Conservation (phyloP, 2,113 vertebrate genomes). For the Daboia siamensis region DNA sequence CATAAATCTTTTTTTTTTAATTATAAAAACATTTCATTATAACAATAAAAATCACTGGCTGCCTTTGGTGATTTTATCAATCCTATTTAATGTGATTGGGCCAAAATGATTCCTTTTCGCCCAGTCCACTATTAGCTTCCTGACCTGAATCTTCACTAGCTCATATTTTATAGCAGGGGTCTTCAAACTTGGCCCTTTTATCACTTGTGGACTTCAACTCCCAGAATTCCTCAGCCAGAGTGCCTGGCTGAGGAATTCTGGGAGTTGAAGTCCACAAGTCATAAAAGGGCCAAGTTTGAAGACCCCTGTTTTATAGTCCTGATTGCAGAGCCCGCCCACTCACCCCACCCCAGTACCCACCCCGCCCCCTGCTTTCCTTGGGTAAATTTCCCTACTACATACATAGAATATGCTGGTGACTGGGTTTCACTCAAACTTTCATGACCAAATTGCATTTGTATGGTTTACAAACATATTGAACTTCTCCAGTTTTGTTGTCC, state of each 20-base stretch:
- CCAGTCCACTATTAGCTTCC: constrained; percentile 57
- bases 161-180: constrained; percentile 65
- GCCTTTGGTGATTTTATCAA: constrained; percentile 57
- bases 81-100: constrained; percentile 52
- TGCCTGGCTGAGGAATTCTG: too few species aligned
- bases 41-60: constrained; percentile 58
- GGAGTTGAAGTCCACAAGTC: too few species aligned
- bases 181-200: too few species aligned
- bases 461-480: constrained; percentile 6
- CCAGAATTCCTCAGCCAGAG: too few species aligned
- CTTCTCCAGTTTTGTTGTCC: too few species aligned
- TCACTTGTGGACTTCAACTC: too few species aligned
- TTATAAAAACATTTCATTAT: constrained; percentile 43
- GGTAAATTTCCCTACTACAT: constrained; percentile 55
- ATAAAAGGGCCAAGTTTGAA: too few species aligned
- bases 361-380: neutral
- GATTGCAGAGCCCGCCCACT: constrained; percentile 38
- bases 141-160: constrained; percentile 64
- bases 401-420: constrained; percentile 51
- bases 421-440: constrained; percentile 29
- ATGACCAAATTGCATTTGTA: neutral
- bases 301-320: constrained; percentile 64
- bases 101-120: constrained; percentile 52
- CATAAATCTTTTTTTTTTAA: constrained; percentile 51
- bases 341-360: neutral